Percentiles rank a stretch among this genome's conserved stretches.
Evolutionary conservation across 30 jellyfish, hydroid and myxozoan genomes (phyloP).

Genomic region (Chrysaora quinquecirrha): DNA sequence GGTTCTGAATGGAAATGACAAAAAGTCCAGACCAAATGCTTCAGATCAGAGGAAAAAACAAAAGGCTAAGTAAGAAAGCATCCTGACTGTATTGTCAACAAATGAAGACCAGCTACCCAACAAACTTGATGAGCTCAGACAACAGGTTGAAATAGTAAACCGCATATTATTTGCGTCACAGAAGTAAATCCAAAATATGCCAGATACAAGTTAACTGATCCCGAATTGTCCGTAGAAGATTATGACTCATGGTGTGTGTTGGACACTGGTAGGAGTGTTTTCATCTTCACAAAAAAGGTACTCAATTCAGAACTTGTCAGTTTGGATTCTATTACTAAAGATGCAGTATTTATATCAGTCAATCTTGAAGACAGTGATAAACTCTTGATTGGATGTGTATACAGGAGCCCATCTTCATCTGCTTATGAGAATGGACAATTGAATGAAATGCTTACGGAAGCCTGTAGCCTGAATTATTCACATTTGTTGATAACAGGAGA

Average conservation of each 20-base stretch:
- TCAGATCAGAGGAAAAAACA: neutral
- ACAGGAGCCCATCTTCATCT: slow-evolving; percentile 1
- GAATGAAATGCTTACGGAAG: neutral
- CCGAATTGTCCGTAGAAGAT: neutral
- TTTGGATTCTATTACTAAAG: neutral
- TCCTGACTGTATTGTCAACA: neutral
- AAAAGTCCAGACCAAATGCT: neutral
- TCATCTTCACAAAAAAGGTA: neutral
- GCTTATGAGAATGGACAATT: neutral
- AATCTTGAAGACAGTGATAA: neutral
- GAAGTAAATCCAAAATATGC: neutral
- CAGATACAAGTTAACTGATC: neutral
- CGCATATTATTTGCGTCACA: neutral
- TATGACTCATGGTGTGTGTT: neutral
- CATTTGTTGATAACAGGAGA: neutral
- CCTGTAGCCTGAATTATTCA: neutral
- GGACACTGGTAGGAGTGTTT: neutral
- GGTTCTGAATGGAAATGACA: neutral
- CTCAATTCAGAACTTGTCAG: neutral
- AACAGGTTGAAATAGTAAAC: neutral
- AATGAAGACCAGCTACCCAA: neutral
- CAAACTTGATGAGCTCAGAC: neutral
- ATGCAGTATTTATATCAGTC: neutral
- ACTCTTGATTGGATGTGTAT: neutral
- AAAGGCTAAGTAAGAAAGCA: neutral